Conservation (phyloP, 1,140 invertebrate genomes). For the Zaprionus gabonicus region DNA sequence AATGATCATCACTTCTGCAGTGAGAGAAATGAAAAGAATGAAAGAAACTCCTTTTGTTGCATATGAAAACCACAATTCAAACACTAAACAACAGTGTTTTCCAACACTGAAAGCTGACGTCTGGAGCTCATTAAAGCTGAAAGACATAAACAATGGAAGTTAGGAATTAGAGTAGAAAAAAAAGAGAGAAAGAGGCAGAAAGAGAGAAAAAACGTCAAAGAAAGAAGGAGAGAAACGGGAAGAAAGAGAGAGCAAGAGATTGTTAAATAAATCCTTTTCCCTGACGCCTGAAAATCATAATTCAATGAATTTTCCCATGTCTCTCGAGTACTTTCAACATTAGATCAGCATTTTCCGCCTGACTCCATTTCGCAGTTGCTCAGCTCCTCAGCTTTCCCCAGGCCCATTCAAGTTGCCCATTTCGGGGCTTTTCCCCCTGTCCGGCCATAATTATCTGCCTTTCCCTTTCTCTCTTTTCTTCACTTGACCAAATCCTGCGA, state of each 20-base stretch:
- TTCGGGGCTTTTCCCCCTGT: background rate
- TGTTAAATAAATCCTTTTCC: background rate
- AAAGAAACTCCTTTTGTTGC: background rate
- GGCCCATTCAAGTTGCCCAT: background rate
- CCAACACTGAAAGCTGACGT: background rate
- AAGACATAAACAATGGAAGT: background rate
- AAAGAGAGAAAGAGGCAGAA: background rate
- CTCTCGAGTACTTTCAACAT: background rate
- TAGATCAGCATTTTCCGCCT: background rate
- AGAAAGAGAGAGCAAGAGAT: background rate
- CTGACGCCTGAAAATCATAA: background rate
- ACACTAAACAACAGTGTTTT: background rate
- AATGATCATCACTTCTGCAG: too few species aligned
- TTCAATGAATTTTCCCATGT: background rate
- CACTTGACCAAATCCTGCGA: slow-evolving; percentile 30
- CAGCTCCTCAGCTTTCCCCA: too few species aligned
- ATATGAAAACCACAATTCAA: background rate
- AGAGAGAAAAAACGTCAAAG: background rate
- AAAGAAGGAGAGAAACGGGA: too few species aligned
- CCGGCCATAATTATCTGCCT: slow-evolving; percentile 21
- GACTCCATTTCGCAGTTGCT: background rate
- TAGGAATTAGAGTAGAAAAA: background rate
- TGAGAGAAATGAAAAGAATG: too few species aligned
- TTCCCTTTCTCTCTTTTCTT: background rate
- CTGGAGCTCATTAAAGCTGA: background rate